Evolutionary conservation across 2,888 invertebrate species (phyloP).

Genomic region (Rotaria socialis): DNA sequence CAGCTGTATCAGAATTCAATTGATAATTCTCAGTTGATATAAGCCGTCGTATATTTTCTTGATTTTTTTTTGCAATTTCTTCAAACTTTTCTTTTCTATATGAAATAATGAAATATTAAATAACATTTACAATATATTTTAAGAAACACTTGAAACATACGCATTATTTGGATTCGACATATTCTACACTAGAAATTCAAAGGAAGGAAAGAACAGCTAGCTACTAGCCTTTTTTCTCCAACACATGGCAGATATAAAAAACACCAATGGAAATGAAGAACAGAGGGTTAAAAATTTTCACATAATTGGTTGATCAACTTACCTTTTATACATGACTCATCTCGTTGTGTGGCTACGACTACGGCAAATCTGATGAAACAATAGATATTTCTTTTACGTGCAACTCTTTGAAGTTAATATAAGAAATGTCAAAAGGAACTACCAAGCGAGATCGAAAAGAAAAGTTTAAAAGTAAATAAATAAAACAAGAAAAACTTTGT

Average conservation of each 20-base stretch:
- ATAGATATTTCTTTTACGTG: too few relatives aligned
- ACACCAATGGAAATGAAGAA: neutral
- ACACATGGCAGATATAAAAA: neutral
- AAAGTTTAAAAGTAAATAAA: neutral
- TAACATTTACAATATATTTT: neutral
- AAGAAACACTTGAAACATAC: neutral
- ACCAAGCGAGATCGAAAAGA: neutral
- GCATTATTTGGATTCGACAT: neutral
- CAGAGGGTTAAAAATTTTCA: neutral
- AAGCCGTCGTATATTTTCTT: neutral
- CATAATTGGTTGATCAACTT: neutral
- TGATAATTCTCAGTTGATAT: neutral
- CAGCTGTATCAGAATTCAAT: neutral
- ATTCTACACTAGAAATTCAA: neutral
- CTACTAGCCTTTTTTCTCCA: too few relatives aligned
- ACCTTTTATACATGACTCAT: neutral
- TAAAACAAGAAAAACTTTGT: neutral
- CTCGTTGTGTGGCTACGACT: neutral
- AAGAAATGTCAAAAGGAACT: neutral
- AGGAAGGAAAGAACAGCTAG: too few relatives aligned
- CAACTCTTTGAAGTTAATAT: too few relatives aligned
- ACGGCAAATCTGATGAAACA: neutral
- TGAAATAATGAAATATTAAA: neutral
- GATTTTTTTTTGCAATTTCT: neutral
- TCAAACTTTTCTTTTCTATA: neutral